Percentiles rank a stretch among this genome's conserved stretches.
These are phyloP conservation scores for Harpalus rufipes DNA, from an alignment of 2,888 invertebrate species.

Conservation along the genomic window DNA sequence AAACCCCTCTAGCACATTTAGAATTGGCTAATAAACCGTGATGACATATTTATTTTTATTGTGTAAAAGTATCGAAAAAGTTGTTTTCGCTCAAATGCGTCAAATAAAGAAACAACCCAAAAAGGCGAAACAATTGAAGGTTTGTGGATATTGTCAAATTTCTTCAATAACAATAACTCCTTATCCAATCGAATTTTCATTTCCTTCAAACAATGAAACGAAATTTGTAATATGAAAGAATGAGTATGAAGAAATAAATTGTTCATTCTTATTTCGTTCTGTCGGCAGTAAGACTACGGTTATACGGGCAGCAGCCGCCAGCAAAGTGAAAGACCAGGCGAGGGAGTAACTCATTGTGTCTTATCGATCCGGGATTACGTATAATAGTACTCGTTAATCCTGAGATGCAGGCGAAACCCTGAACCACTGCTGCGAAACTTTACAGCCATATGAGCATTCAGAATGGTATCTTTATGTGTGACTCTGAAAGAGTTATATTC, in stretches of 20 bases:
- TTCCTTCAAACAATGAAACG: constrained; percentile 24
- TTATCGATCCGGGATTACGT: constrained; percentile 11
- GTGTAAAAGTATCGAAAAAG: too few relatives aligned
- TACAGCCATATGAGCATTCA: neutral
- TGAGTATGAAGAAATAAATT: constrained; percentile 31
- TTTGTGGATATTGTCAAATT: constrained; percentile 6
- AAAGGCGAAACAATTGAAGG: neutral
- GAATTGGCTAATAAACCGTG: too few relatives aligned
- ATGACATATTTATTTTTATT: too few relatives aligned
- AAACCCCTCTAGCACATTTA: too few relatives aligned
- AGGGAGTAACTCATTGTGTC: constrained; percentile 8
- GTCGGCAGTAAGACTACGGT: neutral
- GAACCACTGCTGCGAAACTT: too few relatives aligned
- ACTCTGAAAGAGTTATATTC: neutral
- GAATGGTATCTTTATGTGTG: neutral
- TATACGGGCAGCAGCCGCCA: neutral
- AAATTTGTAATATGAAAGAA: constrained; percentile 26
- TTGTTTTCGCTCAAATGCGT: too few relatives aligned
- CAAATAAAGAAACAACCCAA: neutral
- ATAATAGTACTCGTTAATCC: constrained; percentile 26
- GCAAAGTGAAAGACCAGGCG: constrained; percentile 11
- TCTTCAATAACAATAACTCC: neutral
- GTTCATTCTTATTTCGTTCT: constrained; percentile 27
- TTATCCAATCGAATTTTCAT: constrained; percentile 23
- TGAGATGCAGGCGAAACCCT: neutral